Conservation (phyloP, 1,140 invertebrate genomes). For the Diabrotica virgifera region DNA sequence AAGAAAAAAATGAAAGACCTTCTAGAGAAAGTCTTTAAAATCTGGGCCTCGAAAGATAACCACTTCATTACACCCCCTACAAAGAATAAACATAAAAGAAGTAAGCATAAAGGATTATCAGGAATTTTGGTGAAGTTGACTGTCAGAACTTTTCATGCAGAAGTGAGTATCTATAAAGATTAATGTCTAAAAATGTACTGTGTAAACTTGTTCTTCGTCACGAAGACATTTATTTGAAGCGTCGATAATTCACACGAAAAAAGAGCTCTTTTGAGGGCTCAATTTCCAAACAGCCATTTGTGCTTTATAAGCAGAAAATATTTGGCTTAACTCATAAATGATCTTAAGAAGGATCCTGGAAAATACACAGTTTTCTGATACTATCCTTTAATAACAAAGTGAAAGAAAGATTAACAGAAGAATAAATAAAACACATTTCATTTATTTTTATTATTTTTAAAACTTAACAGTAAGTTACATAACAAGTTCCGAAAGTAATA, state of each 20-base stretch:
- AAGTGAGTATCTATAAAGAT: constrained; percentile 3
- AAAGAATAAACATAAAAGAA: constrained; percentile 1
- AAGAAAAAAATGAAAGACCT: background rate
- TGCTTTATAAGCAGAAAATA: background rate
- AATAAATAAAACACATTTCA: no score
- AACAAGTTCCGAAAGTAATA: no score
- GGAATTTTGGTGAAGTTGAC: background rate
- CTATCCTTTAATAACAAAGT: no score
- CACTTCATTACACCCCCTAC: background rate
- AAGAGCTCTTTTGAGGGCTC: background rate
- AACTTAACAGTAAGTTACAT: no score
- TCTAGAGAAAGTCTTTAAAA: background rate
- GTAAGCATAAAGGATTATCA: constrained; percentile 1
- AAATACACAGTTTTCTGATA: no score
- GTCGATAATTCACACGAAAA: background rate
- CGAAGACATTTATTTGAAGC: background rate
- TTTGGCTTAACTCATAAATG: background rate
- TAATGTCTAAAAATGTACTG: background rate
- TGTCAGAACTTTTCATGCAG: background rate
- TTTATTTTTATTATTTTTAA: no score
- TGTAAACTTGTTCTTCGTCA: background rate
- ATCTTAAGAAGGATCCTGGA: no score
- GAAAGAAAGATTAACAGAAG: no score
- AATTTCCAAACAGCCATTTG: background rate
- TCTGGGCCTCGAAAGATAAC: constrained; percentile 1